A percentile compares a stretch with the other conserved stretches of the same genome.
These are phyloP conservation scores for Aplodontia rufa DNA, from an alignment of 2,113 vertebrate species.

Conservation along the genomic window DNA sequence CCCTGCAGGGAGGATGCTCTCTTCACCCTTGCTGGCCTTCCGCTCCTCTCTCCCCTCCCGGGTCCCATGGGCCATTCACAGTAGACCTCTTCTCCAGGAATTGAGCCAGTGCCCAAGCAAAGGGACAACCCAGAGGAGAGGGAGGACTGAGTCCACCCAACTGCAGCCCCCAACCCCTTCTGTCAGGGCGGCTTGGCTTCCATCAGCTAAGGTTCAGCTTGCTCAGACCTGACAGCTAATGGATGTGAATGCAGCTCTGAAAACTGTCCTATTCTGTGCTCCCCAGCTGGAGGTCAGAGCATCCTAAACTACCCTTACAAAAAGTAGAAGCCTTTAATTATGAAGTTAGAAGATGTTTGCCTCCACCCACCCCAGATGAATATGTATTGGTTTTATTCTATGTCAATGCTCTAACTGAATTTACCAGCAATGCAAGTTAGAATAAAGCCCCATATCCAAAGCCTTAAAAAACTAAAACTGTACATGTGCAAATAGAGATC, in stretches of 20 bases:
- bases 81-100: background rate
- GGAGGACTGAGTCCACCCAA: background rate
- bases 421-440: background rate
- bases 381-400: background rate
- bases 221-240: background rate
- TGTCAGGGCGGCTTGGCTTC: too few species aligned
- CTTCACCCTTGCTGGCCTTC: background rate
- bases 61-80: background rate
- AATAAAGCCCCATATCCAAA: background rate
- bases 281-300: background rate
- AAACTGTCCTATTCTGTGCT: background rate
- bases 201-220: too few species aligned
- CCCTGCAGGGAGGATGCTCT: rapidly evolving
- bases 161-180: background rate
- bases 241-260: background rate
- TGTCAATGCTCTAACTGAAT: background rate
- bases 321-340: background rate
- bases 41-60: background rate
- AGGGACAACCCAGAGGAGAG: background rate
- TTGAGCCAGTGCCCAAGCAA: background rate
- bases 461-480: background rate
- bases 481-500: background rate
- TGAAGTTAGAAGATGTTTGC: background rate
- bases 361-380: background rate
- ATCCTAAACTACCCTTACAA: background rate